Conservation (phyloP, 64 coral and sea anemone genomes). For the Pocillopora damicornis region DNA sequence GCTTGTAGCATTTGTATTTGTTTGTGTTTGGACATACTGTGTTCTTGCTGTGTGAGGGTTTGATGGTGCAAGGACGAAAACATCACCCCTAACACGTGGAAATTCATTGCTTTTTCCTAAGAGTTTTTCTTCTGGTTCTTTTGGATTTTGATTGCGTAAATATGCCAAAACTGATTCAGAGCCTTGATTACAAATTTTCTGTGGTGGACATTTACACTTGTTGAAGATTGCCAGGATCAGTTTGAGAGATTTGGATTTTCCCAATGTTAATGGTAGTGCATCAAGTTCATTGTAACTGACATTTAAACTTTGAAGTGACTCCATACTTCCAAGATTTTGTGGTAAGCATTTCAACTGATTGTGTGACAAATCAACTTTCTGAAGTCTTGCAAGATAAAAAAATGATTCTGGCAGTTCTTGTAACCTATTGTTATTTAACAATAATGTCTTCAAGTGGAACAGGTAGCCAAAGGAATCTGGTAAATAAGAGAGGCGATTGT, state of each 20-base stretch:
- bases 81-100: constrained; percentile 83
- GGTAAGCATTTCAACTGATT: constrained; percentile 72
- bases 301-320: constrained; percentile 76
- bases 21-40: constrained; percentile 91
- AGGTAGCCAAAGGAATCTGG: constrained; percentile 96
- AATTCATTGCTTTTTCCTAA: constrained; percentile 48
- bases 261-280: constrained; percentile 62
- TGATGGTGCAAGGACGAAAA: constrained; percentile 61
- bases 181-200: constrained; percentile 90
- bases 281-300: constrained; percentile 89
- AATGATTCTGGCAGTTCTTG: constrained; percentile 80
- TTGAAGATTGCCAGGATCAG: constrained; percentile 87
- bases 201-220: constrained; percentile 80
- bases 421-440: constrained; percentile 83
- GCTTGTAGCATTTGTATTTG: constrained; percentile 78
- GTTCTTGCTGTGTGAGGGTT: constrained; percentile 88
- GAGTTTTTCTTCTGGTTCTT: constrained; percentile 52
- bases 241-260: constrained; percentile 65
- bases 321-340: constrained; percentile 68
- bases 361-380: constrained; percentile 89
- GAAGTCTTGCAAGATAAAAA: constrained; percentile 64
- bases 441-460: constrained; percentile 81
- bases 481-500: constrained; percentile 71
- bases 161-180: constrained; percentile 60
- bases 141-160: constrained; percentile 68